Conservation (phyloP, 2,113 vertebrate species). For the Dicrurus megarhynchus region DNA sequence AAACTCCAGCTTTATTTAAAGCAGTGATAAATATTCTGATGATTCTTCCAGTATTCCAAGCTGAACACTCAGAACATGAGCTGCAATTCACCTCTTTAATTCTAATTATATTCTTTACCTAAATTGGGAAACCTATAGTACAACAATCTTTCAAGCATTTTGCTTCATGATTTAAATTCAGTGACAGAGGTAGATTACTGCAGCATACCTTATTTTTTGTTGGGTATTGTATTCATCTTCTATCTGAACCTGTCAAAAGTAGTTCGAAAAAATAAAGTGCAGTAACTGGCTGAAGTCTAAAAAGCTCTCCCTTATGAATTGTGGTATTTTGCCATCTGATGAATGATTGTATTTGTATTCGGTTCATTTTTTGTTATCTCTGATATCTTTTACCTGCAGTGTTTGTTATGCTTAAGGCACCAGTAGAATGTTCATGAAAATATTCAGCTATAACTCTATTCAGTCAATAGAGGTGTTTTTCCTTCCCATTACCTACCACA, state of each 20-base stretch:
- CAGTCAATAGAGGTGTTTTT: conserved; percentile 58
- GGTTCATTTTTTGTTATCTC: conserved; percentile 22
- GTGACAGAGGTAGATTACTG: neutral
- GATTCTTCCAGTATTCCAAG: neutral
- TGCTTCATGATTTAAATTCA: neutral
- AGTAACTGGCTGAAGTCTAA: neutral
- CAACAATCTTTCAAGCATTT: neutral
- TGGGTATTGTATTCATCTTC: neutral
- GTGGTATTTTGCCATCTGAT: conserved; percentile 13
- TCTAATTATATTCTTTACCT: neutral
- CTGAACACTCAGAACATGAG: neutral
- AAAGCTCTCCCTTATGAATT: conserved; percentile 2
- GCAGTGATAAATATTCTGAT: neutral
- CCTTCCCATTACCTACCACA: conserved; percentile 55
- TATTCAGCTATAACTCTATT: conserved; percentile 61
- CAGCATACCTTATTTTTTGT: neutral
- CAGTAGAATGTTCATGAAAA: conserved; percentile 36
- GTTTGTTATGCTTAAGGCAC: conserved; percentile 50
- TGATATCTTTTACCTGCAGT: conserved; percentile 30
- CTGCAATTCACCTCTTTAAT: neutral
- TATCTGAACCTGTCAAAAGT: neutral
- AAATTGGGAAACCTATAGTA: neutral
- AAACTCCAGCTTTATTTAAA: neutral
- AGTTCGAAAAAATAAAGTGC: neutral
- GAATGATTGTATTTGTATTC: conserved; percentile 51